Base-by-base conservation (phyloP, 2,113 vertebrate species). In the Hyla sarda region DNA sequence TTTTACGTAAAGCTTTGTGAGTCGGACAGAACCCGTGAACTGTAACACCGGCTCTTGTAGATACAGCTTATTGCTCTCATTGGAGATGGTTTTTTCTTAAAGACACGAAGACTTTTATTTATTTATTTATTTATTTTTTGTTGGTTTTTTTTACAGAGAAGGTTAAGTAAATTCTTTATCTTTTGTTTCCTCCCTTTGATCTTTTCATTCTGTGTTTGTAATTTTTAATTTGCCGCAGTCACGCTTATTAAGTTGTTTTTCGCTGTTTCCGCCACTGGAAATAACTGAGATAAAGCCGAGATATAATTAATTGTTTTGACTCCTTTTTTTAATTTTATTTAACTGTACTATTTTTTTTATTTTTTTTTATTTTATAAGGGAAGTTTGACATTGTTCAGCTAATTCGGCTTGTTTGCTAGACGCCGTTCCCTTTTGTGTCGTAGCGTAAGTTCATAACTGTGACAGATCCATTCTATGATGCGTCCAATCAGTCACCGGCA, bases 151-250 rank as follows among this genome's bases (percentile, higher is more conserved):
- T 75, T 56, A 84, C 62, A 76, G 19, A 60, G 50, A 75, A 84
- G 83, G 83, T 84, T 84, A 84, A 84, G 83, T 84, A 60, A 84
- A 84, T 84, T 84, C 25, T 65, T 76, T 84, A 76, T 65, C 41
- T 77, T 62, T 6, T 76, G n/a, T 25, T 73, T 52, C 28, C 60
- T 41, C 19, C 19, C 54, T 84, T 84, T 84, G 72, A 84, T 62
- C 72, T 75, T 60, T 72, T 34, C 82, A 56, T 54, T 58, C 34
- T 37, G 50, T 28, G 47, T 56, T 56, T 73, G 32, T 84, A 62
- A 76, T 74, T 84, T 84, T 62, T 65, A 84, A 76, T 84, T 62
- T 45, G 37, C 54, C n/a, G 16, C 73, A 62, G 34, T 60, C 73
- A 60, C 25, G 72, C 56, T 84, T 76, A 84, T 84, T 76, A 76